phyloP scores from a whole-genome alignment of 64 coral and sea anemone genomes.

The Dendrophyllia cribrosa region DNA sequence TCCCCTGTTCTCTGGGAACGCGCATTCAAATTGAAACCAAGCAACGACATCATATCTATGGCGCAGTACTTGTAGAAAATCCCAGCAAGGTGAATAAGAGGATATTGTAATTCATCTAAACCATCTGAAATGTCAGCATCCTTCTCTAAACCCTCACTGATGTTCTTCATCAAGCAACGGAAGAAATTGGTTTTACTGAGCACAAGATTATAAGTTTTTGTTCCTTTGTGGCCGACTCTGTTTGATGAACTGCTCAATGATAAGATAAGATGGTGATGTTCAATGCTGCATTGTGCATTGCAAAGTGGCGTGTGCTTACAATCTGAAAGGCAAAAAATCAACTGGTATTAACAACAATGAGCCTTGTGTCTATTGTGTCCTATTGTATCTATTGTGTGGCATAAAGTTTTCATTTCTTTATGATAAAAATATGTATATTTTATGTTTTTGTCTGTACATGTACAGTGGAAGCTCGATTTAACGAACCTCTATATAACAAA shows the following conservation, averaged over 20 bases:
- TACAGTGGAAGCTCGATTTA: no score
- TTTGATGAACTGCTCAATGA: background rate
- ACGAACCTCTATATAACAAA: no score
- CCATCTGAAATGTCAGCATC: background rate
- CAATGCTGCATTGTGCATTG: background rate
- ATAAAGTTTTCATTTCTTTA: no score
- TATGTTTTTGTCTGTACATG: no score
- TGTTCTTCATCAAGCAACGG: constrained; percentile 1
- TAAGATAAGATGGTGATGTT: constrained; percentile 1
- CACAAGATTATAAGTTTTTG: no score
- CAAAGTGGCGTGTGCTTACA: constrained; percentile 10
- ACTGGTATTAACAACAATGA: no score
- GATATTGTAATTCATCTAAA: background rate
- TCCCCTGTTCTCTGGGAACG: constrained; percentile 22
- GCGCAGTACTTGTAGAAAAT: background rate
- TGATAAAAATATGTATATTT: no score
- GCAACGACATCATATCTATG: background rate
- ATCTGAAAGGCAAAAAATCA: background rate
- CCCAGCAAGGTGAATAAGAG: constrained; percentile 15
- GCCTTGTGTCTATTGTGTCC: no score
- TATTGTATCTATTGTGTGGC: no score
- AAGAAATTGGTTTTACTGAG: constrained; percentile 1
- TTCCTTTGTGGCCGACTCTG: background rate
- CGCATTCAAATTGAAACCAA: background rate
- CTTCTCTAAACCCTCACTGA: background rate